Base-by-base conservation (phyloP, 2,113 vertebrate species). In the Carettochelys insculpta region DNA sequence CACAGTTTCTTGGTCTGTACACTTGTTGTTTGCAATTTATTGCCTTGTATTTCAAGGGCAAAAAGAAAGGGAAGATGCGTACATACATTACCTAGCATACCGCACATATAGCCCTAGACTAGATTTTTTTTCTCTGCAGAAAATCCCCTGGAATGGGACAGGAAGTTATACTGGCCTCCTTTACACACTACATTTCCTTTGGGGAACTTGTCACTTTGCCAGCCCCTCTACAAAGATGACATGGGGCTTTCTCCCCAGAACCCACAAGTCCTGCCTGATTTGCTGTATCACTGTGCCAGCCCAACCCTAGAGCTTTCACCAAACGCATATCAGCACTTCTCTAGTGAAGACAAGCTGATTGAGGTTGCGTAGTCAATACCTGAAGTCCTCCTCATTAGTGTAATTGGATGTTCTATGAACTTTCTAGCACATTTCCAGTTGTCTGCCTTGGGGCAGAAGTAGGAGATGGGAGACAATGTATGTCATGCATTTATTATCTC, bases 31-130 rank as follows among this genome's bases (percentile, higher is more conserved):
- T 94, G 47, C 43, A 61, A 68, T 92, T 94, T 94, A 84, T 89
- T 85, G 14, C 75, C 51, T 51, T 93, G 45, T 83, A 91, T 94
- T 87, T 93, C 95, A 96, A 96, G 94, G 94, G 88, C 93, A 75
- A 3, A 5, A 73, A 8, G 34, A 43, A 89, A 90, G 12, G 84
- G 76, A 87, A 93, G 87, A 27, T 53, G 41, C 86, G 82, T 54
- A 52, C 58, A 80, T 71, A 50, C 75, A 2, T 83, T 71, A 52
- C 77, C 87, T 84, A 71, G 90, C 82, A 89, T 29, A 27, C 45
- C 76, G 53, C 13, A 5, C 16, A 88, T 84, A 80, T 77, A 84
- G 29, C 52, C 43, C 54, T 80, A 43, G 79, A 52, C 1, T 0
- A 77, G n/a, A n/a, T 38, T 38, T 11, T 45, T 52, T 4, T 14